Percentiles rank a stretch among this genome's conserved stretches.
phyloP scores from a whole-genome alignment of 2,888 invertebrate genomes.

The Mythimna vitellina region DNA sequence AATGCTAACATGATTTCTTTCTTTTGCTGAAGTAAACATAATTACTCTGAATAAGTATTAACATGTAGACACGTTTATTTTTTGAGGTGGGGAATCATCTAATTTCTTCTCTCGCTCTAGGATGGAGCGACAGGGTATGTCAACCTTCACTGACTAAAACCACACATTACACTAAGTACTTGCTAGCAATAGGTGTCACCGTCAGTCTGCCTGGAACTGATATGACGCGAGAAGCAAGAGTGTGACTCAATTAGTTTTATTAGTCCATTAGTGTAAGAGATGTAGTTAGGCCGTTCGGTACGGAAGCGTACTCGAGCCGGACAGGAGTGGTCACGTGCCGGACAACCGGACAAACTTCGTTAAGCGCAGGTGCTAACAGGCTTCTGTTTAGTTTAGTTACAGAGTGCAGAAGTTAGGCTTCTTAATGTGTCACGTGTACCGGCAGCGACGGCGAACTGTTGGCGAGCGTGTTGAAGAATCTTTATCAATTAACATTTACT shows the following conservation, averaged over 20 bases:
- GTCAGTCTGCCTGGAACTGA: background rate
- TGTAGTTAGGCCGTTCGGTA: background rate
- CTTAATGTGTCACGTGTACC: background rate
- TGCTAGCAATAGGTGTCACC: background rate
- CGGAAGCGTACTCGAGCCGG: background rate
- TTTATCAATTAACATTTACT: background rate
- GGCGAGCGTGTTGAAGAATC: background rate
- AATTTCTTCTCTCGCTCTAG: no score
- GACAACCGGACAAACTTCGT: constrained; percentile 22
- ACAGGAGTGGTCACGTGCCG: background rate
- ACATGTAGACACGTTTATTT: background rate
- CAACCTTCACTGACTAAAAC: no score
- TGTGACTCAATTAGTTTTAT: constrained; percentile 11
- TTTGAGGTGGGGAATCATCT: no score
- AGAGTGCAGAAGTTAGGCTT: background rate
- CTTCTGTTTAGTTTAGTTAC: background rate
- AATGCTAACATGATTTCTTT: background rate
- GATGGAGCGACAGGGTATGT: no score
- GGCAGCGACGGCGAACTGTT: background rate
- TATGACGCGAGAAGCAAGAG: background rate
- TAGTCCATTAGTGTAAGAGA: constrained; percentile 6
- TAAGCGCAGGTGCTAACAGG: constrained; percentile 16
- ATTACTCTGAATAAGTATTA: background rate
- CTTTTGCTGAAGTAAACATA: background rate
- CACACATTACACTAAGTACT: no score